Percentiles rank a stretch among this genome's conserved stretches.
Conservation (phyloP, 2,113 vertebrate species). For the Mesocricetus auratus region DNA sequence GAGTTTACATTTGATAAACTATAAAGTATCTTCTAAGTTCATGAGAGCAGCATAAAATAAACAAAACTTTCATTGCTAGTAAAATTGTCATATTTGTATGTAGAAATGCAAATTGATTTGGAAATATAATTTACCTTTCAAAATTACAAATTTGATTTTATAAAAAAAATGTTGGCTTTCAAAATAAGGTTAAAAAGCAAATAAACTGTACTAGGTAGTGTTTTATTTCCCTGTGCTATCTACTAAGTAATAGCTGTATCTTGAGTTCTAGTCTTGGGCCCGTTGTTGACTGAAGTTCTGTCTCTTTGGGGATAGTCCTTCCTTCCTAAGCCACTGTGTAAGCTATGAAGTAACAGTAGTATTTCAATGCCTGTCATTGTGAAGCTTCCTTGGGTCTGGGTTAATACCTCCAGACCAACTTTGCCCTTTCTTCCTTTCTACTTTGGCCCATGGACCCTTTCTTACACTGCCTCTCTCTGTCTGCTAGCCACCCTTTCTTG, state of each 20-base stretch:
- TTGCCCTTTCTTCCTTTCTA: not conserved
- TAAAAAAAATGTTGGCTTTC: not conserved
- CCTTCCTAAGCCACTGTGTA: not conserved
- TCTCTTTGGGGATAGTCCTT: not conserved
- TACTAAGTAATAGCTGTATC: not conserved
- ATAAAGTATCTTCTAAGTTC: constrained; percentile 5
- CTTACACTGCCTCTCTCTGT: not conserved
- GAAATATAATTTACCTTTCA: not conserved
- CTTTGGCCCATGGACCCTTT: rapidly evolving
- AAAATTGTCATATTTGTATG: not conserved
- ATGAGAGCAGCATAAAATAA: not conserved
- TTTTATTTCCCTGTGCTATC: not conserved
- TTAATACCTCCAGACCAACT: not conserved
- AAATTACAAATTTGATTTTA: not conserved
- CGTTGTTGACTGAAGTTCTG: not conserved
- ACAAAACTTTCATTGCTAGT: not conserved
- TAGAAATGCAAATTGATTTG: not conserved
- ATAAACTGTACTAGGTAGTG: not conserved
- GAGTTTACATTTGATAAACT: constrained; percentile 26
- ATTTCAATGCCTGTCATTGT: rapidly evolving
- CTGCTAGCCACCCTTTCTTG: not conserved
- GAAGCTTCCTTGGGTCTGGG: not conserved
- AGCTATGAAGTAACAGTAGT: too few relatives aligned
- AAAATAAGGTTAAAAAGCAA: not conserved
- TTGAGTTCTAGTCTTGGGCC: not conserved